A percentile compares a stretch with the other conserved stretches of the same genome.
Evolutionary conservation across 1,140 invertebrate species (phyloP).

Genomic region (Heliconius hewitsoni): DNA sequence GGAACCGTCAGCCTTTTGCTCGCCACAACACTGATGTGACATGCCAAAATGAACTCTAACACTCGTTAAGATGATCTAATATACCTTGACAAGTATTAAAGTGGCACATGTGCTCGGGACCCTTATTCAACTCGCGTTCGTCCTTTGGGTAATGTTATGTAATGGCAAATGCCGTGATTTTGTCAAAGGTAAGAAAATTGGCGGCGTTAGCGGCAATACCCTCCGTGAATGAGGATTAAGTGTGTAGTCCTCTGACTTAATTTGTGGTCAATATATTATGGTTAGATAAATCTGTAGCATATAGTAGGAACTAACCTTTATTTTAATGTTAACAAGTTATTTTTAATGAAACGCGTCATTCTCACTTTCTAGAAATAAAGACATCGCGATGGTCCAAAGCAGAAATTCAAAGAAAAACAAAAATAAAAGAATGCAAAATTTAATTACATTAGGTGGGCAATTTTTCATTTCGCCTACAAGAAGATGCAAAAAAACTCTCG

Average conservation of each 20-base stretch:
- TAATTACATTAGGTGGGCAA: slow-evolving; percentile 59
- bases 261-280: slow-evolving; percentile 22
- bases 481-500: slow-evolving; percentile 49
- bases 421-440: slow-evolving; percentile 63
- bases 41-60: slow-evolving; percentile 61
- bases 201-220: slow-evolving; percentile 74
- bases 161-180: slow-evolving; percentile 76
- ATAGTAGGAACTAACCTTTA: not conserved
- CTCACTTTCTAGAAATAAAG: not conserved
- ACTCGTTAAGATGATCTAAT: slow-evolving; percentile 48
- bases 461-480: slow-evolving; percentile 54
- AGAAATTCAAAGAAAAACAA: slow-evolving; percentile 35
- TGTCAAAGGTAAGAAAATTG: slow-evolving; percentile 81
- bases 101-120: slow-evolving; percentile 47
- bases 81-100: slow-evolving; percentile 44
- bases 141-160: slow-evolving; percentile 79
- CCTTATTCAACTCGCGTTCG: slow-evolving; percentile 68
- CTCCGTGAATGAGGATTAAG: slow-evolving; percentile 62
- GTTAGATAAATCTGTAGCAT: not conserved
- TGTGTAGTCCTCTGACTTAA: slow-evolving; percentile 39
- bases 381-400: not conserved
- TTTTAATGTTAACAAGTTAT: not conserved
- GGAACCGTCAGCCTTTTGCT: slow-evolving; percentile 46
- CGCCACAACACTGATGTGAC: slow-evolving; percentile 24
- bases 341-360: not conserved